Evolutionary conservation across 92 coral and sea anemone genomes (phyloP).

Genomic region (Nematostella vectensis): DNA sequence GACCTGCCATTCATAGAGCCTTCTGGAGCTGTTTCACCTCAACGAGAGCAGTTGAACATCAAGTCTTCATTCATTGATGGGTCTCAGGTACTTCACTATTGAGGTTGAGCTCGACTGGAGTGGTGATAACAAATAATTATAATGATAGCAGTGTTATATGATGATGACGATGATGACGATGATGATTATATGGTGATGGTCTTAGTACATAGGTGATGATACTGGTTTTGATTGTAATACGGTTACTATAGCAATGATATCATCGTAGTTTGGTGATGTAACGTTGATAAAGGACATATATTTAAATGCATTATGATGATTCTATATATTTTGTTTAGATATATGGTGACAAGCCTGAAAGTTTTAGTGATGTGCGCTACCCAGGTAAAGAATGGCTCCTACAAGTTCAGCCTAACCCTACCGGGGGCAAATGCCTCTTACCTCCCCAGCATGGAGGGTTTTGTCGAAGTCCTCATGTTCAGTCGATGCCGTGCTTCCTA

Average conservation of each 20-base stretch:
- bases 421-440: conserved; percentile 1
- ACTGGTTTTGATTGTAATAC: too few relatives aligned
- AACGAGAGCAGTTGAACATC: conserved; percentile 5
- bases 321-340: too few relatives aligned
- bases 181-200: too few relatives aligned
- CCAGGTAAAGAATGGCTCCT: not conserved
- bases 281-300: too few relatives aligned
- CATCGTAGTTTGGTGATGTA: too few relatives aligned
- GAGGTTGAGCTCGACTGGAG: too few relatives aligned
- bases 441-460: conserved; percentile 8
- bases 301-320: too few relatives aligned
- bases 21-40: not conserved
- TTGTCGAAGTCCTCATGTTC: conserved; percentile 3
- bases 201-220: too few relatives aligned
- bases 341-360: not conserved
- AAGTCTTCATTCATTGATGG: conserved; percentile 10
- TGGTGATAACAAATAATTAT: too few relatives aligned
- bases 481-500: conserved; percentile 6
- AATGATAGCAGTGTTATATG: too few relatives aligned
- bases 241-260: too few relatives aligned
- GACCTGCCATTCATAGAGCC: not conserved
- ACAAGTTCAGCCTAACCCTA: not conserved
- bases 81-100: conserved; percentile 5
- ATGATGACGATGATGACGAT: too few relatives aligned
- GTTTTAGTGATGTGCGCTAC: conserved; percentile 3